phyloP scores from a whole-genome alignment of 2,113 vertebrate species.

The Eonycteris spelaea region DNA sequence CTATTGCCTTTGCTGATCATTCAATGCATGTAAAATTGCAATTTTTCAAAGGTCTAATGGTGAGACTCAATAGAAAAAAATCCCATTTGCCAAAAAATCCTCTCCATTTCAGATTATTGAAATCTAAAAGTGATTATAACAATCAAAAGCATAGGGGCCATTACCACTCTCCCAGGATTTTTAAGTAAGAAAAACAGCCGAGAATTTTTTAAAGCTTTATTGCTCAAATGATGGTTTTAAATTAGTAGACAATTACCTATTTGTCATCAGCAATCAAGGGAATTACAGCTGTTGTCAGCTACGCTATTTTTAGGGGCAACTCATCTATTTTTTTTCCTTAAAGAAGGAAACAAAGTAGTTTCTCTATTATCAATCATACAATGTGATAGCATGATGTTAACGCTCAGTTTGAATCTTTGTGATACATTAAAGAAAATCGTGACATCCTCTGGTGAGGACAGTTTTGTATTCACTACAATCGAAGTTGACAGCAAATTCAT shows the following conservation, averaged over 20 bases:
- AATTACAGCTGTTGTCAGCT: not conserved
- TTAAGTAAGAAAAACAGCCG: not conserved
- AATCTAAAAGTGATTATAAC: not conserved
- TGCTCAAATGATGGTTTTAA: not conserved
- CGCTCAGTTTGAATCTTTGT: slow-evolving; percentile 9
- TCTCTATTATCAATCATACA: not conserved
- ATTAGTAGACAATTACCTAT: not conserved
- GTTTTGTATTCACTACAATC: not conserved
- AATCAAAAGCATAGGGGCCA: not conserved
- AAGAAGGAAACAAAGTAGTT: not conserved
- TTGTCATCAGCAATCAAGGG: not conserved
- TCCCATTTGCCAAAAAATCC: not conserved
- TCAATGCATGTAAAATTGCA: not conserved
- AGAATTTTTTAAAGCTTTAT: not conserved
- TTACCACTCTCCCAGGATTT: not conserved
- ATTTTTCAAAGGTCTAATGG: not conserved
- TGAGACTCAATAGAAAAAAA: not conserved
- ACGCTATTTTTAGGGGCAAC: not conserved
- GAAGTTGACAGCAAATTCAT: not conserved
- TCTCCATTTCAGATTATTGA: not conserved
- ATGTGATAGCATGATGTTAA: not conserved
- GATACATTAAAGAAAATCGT: slow-evolving; percentile 37
- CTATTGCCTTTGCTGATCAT: not conserved
- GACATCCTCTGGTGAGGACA: not conserved
- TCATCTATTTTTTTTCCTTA: not conserved